These are phyloP conservation scores for Lithophane ornitopus DNA, from an alignment of 2,888 invertebrate species.

Conservation along the genomic window DNA sequence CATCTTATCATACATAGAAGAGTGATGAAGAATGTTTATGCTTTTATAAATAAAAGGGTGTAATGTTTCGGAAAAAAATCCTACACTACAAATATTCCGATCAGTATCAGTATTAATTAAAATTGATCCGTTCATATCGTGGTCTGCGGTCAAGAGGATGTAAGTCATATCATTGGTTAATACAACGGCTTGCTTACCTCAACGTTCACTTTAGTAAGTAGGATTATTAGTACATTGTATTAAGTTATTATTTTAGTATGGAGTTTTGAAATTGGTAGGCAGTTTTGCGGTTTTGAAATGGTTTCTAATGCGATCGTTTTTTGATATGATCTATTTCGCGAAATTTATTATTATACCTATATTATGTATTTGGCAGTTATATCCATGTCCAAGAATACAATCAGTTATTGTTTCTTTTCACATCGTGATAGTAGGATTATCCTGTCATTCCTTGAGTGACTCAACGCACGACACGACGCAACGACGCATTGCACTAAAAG, in stretches of 20 bases:
- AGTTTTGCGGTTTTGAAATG: slow-evolving; percentile 39
- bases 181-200: slow-evolving; percentile 33
- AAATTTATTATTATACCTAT: too few relatives aligned
- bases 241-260: slow-evolving; percentile 27
- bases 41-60: not conserved
- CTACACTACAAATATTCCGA: slow-evolving; percentile 10
- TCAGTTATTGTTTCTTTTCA: not conserved
- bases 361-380: not conserved
- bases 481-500: not conserved
- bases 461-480: too few relatives aligned
- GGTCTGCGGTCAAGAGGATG: slow-evolving; percentile 52
- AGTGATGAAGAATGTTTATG: not conserved
- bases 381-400: not conserved
- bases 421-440: not conserved
- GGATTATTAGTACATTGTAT: slow-evolving; percentile 48
- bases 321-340: not conserved
- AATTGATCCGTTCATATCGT: slow-evolving; percentile 29
- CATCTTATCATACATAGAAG: not conserved
- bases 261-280: slow-evolving; percentile 29
- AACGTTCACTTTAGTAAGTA: slow-evolving; percentile 36
- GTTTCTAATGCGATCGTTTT: slow-evolving; percentile 13
- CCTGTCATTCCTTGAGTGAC: not conserved
- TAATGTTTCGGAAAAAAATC: not conserved
- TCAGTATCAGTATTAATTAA: slow-evolving; percentile 52
- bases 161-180: slow-evolving; percentile 40